Evolutionary conservation across 2,113 vertebrate species (phyloP).

Genomic region (Hippocampus abdominalis): DNA sequence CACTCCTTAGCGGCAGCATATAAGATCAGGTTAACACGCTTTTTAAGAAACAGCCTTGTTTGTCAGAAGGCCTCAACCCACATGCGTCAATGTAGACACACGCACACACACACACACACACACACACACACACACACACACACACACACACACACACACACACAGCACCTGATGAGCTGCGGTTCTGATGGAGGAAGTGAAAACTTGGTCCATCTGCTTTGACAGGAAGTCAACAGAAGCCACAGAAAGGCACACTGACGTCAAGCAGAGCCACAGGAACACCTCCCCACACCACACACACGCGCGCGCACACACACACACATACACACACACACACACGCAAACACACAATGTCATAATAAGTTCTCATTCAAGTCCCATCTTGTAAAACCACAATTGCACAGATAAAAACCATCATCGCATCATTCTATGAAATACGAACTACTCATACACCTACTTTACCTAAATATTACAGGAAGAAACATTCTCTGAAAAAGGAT

Average conservation of each 20-base stretch:
- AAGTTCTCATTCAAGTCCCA: constrained; percentile 20
- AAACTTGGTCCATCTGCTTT: constrained; percentile 72
- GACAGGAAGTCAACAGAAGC: constrained; percentile 79
- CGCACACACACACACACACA: constrained; percentile 24
- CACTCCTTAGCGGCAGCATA: not conserved
- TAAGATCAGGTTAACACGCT: not conserved
- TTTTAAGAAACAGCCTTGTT: constrained; percentile 1
- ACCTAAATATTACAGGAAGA: not conserved
- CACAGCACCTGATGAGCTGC: constrained; percentile 62
- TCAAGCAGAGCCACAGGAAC: constrained; percentile 77
- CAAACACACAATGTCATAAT: constrained; percentile 3
- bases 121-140: constrained; percentile 26
- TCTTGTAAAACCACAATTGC: constrained; percentile 5
- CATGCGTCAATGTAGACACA: constrained; percentile 6
- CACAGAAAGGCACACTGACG: constrained; percentile 72
- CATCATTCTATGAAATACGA: not conserved
- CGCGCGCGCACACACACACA: constrained; percentile 32
- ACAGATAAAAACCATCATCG: constrained; percentile 5
- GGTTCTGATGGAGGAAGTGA: constrained; percentile 72
- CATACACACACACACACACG: constrained; percentile 23
- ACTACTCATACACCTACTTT: not conserved
- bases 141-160: constrained; percentile 21
- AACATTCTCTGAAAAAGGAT: not conserved
- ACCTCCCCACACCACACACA: constrained; percentile 47
- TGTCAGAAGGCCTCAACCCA: constrained; percentile 12